Evolutionary conservation across 2,113 vertebrate genomes (phyloP), one percentile per base, ranked within the genome.

Genomic region (Chinchilla lanigera): DNA sequence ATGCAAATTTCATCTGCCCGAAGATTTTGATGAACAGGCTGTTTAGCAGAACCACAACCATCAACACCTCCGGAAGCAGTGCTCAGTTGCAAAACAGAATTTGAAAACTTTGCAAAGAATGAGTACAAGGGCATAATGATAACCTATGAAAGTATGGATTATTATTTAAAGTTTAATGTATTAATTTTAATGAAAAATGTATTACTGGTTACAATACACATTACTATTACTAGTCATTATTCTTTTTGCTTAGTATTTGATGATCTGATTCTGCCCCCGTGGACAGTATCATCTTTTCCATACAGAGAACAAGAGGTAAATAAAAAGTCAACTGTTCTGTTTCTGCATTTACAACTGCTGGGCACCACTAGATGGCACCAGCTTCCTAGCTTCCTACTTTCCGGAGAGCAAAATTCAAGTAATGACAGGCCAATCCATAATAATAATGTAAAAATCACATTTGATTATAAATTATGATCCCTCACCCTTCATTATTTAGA

Each of bases 321-420:
- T 9, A 11, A 54, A n/a, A 17, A 1, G n/a, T 0, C 9, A 20
- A 5, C 20, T 10, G 28, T 26, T 60, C 28, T 24, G 26, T 91
- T 26, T 1, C 1, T 8, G 50, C 24, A 17, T 52, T 67, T 86
- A 63, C 35, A 4, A 1, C 5, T 1, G 14, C 7, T 38, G 41
- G 50, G 0, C 0, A 67, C 73, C 96, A 84, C 93, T 81, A 96
- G 97, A 38, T 86, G 97, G 96, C 77, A 30, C 24, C 38, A 30
- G 44, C 24, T 13, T 58, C 26, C 47, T 19, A 41, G 16, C 9
- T 28, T 69, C 20, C 83, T 35, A n/a, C 38, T 33, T 89, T 56
- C 4, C 38, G 10, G 81, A 85, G 47, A 17, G 0, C 6, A 24
- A 33, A 85, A 61, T 58, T 26, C 5, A 54, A 67, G 38, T 65